Percentiles rank a stretch among this genome's conserved stretches.
These are phyloP conservation scores for Caenorhabditis angaria DNA, from an alignment of 2,888 invertebrate species.

Conservation along the genomic window DNA sequence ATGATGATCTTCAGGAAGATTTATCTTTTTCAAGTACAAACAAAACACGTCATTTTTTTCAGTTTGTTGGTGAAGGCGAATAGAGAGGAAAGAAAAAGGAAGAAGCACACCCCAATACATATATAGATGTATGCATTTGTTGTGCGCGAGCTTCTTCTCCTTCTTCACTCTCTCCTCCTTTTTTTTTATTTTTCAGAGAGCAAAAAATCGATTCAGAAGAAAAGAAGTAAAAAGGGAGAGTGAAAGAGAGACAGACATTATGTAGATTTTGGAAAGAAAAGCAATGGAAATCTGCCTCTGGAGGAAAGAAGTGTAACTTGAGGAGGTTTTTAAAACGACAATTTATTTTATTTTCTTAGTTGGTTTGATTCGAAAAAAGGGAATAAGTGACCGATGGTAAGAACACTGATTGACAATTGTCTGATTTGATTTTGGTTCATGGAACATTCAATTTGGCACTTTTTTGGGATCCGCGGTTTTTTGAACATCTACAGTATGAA, in stretches of 20 bases:
- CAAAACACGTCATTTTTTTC: conserved; percentile 13
- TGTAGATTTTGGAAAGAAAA: conserved; percentile 3
- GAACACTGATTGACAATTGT: neutral
- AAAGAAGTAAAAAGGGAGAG: neutral
- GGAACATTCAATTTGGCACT: too few species aligned
- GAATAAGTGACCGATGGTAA: neutral
- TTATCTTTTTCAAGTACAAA: neutral
- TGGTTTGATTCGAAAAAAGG: neutral
- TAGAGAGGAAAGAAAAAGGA: conserved; percentile 1
- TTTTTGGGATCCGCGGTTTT: too few species aligned
- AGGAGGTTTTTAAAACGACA: neutral
- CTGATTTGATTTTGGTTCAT: neutral
- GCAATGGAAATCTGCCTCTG: conserved; percentile 5
- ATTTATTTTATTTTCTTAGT: conserved; percentile 10
- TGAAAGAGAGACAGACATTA: conserved; percentile 7
- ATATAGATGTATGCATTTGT: conserved; percentile 6
- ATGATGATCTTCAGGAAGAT: too few species aligned
- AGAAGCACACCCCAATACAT: neutral
- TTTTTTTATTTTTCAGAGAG: conserved; percentile 1
- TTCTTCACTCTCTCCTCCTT: too few species aligned
- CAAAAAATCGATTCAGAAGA: neutral
- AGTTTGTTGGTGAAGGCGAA: conserved; percentile 11
- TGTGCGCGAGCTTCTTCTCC: neutral
- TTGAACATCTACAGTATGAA: too few species aligned
- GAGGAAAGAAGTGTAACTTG: neutral